Evolutionary conservation across 2,113 vertebrate genomes (phyloP).

Genomic region (Microcebus murinus): DNA sequence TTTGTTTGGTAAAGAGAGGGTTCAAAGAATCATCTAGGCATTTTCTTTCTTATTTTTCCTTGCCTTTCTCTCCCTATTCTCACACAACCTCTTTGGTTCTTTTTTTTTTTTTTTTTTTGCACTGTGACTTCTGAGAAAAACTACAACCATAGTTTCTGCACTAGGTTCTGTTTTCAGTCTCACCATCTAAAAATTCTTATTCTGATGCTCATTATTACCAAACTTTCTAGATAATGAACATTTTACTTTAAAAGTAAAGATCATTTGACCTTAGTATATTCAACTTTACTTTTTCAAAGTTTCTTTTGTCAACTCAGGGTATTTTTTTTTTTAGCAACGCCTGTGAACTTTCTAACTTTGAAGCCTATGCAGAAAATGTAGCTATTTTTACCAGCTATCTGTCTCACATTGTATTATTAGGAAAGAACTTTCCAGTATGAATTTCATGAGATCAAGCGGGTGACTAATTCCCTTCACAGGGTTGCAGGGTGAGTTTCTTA

Average conservation of each 20-base stretch:
- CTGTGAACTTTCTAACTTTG: conserved; percentile 69
- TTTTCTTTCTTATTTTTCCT: background rate
- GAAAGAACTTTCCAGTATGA: conserved; percentile 65
- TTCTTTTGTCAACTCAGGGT: conserved; percentile 63
- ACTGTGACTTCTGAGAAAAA: background rate
- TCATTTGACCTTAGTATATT: conserved; percentile 37
- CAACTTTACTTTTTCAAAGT: conserved; percentile 48
- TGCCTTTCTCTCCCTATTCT: background rate
- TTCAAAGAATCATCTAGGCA: background rate
- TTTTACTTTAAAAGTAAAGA: conserved; percentile 36
- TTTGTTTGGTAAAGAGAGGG: background rate
- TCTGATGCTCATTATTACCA: background rate
- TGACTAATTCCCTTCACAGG: conserved; percentile 73
- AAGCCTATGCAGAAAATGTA: conserved; percentile 56
- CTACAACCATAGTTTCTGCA: background rate
- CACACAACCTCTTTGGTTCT: background rate
- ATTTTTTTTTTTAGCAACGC: background rate
- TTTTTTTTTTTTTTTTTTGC: background rate
- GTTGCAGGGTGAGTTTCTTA: conserved; percentile 13
- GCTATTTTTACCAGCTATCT: conserved; percentile 76
- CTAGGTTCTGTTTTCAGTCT: background rate
- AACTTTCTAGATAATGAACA: background rate
- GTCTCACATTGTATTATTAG: conserved; percentile 72
- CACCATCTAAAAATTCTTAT: background rate
- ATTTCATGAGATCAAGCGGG: conserved; percentile 59